Conservation (phyloP, 2,888 invertebrate species). For the Polyploca ridens region DNA sequence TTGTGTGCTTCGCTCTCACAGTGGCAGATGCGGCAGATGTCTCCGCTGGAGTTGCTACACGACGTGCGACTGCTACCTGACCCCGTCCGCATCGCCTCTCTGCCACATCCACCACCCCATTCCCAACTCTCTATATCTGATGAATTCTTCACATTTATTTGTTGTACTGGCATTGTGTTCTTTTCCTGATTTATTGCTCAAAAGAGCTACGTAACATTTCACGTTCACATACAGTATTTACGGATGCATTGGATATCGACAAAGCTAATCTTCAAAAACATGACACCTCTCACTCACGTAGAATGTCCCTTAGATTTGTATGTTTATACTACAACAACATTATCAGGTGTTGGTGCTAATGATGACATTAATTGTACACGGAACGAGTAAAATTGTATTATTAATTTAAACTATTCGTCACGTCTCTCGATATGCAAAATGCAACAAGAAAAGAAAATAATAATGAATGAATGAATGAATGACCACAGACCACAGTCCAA, state of each 20-base stretch:
- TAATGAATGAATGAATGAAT: too few species aligned
- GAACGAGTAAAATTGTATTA: neutral
- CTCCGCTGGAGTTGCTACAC: slow-evolving; percentile 87
- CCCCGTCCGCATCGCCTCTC: slow-evolving; percentile 84
- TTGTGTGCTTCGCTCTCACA: slow-evolving; percentile 95
- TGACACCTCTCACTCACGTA: slow-evolving; percentile 41
- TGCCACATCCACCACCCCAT: slow-evolving; percentile 84
- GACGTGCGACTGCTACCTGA: slow-evolving; percentile 89
- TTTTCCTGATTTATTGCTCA: slow-evolving; percentile 34
- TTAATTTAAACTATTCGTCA: neutral
- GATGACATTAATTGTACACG: neutral
- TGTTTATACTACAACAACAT: neutral
- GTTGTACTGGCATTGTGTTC: slow-evolving; percentile 86
- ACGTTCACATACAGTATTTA: slow-evolving; percentile 34
- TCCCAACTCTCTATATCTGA: slow-evolving; percentile 88
- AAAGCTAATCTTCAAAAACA: slow-evolving; percentile 57
- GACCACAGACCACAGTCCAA: too few species aligned
- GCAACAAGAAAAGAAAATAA: too few species aligned
- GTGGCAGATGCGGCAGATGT: slow-evolving; percentile 96
- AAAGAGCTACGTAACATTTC: slow-evolving; percentile 45
- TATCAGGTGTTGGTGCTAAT: neutral
- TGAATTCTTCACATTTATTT: slow-evolving; percentile 86
- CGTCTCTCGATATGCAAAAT: neutral
- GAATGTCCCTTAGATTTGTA: slow-evolving; percentile 22
- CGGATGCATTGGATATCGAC: slow-evolving; percentile 55